A percentile compares a stretch with the other conserved stretches of the same genome.
Evolutionary conservation across 2,888 invertebrate genomes (phyloP).

Genomic region (Trimorus sp.): DNA sequence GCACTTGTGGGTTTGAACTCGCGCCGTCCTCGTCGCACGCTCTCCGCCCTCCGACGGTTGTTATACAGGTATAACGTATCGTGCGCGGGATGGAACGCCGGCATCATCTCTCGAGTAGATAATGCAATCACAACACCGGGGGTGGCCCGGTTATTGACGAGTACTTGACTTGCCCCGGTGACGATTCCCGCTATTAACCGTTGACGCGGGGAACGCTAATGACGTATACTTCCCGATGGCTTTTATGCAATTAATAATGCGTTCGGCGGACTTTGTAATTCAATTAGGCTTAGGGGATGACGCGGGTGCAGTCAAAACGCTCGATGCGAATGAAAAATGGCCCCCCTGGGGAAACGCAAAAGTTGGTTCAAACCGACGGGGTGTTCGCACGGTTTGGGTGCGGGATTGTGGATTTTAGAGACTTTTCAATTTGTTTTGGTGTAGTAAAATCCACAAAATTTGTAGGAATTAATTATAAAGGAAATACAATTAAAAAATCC

Average conservation of each 20-base stretch:
- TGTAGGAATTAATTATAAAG: too few relatives aligned
- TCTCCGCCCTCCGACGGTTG: conserved; percentile 55
- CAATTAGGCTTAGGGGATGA: conserved; percentile 11
- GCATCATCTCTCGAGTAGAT: conserved; percentile 71
- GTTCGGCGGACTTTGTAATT: conserved; percentile 21
- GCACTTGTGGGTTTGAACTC: conserved; percentile 49
- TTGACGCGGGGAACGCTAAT: conserved; percentile 39
- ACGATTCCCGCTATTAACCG: conserved; percentile 56
- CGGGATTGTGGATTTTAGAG: too few relatives aligned
- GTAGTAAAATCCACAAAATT: too few relatives aligned
- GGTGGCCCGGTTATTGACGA: conserved; percentile 80
- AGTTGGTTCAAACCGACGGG: too few relatives aligned
- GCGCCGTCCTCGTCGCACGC: conserved; percentile 48
- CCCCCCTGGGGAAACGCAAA: too few relatives aligned
- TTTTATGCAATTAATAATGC: conserved; percentile 39
- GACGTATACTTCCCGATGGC: conserved; percentile 20
- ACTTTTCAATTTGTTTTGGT: too few relatives aligned
- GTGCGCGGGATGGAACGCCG: conserved; percentile 43
- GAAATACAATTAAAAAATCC: too few relatives aligned
- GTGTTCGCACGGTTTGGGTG: too few relatives aligned
- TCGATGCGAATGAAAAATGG: too few relatives aligned
- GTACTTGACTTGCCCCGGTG: conserved; percentile 75
- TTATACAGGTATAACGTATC: conserved; percentile 56
- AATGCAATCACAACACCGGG: conserved; percentile 81
- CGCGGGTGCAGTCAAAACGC: too few relatives aligned